phyloP scores from a whole-genome alignment of 2,113 vertebrate species.

The Axis porcinus region DNA sequence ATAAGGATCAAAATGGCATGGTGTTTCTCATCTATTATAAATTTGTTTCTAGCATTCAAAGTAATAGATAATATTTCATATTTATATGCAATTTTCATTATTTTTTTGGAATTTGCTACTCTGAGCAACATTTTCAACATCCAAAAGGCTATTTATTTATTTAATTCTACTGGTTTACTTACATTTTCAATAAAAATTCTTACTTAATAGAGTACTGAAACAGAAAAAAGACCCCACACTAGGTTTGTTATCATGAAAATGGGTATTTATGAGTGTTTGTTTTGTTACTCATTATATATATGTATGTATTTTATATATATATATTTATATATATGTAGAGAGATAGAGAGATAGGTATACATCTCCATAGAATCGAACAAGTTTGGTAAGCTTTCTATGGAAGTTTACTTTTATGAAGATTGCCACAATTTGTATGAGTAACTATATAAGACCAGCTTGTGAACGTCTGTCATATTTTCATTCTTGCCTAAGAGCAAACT shows the following conservation, averaged over 20 bases:
- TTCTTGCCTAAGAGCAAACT: neutral
- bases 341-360: neutral
- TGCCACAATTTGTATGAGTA: neutral
- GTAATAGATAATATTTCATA: neutral
- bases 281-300: neutral
- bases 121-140: neutral
- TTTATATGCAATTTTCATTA: neutral
- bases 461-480: neutral
- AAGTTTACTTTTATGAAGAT: neutral
- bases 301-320: neutral
- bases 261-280: neutral
- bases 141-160: neutral
- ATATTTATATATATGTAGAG: neutral
- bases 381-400: neutral
- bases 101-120: neutral
- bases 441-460: neutral
- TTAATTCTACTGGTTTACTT: constrained; percentile 30
- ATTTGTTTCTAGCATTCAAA: neutral
- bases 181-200: constrained; percentile 38
- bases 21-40: neutral
- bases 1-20: neutral
- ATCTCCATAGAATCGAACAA: neutral
- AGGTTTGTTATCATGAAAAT: neutral
- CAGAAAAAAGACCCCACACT: neutral
- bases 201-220: neutral